Evolutionary conservation across 2,888 invertebrate genomes (phyloP), one percentile per base, ranked within the genome.

Genomic region (Harpagoxenus sublaevis): DNA sequence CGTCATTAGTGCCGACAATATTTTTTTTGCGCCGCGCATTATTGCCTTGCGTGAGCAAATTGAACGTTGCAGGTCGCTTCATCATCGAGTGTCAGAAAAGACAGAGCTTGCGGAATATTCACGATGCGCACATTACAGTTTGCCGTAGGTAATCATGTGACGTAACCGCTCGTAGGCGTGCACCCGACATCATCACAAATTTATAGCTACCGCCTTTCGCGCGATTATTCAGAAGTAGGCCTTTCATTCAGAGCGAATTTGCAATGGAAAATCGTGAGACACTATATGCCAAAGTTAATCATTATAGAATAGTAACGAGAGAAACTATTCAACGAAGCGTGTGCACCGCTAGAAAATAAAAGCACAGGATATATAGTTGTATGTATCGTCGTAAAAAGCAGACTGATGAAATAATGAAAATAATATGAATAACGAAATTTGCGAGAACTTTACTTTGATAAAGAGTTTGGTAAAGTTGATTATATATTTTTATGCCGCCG

Each of bases 31-130:
- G 3, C n/a, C 48, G 28, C 35, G 6, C 35, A 78, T 48, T 60
- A 35, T 28, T 39, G 48, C 35, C 28, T 66, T 57, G 48, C 53
- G 79, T 55, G 75, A 55, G 71, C 57, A 77, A 81, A 85, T 84
- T 85, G 77, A 77, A 73, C 42, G 53, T 48, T 23, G 28, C 55
- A 35, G 18, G 65, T 65, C 79, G 75, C 75, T 77, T 84, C 60
- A 88, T 88, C 81, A 81, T 84, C 65, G 68, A 60, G 77, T 81
- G 86, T 88, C 86, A 73, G 45, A 48, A 55, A 87, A 88, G 85
- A 87, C 77, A 79, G 57, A 73, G 71, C 86, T 88, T 73, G 68
- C 77, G 79, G 84, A 83, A 88, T 88, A 88, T 88, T 86, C 88
- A 88, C 84, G 86, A 73, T 60, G 74, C 39, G 62, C 60, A 73